These are phyloP conservation scores for Drosophila maculinotata DNA, from an alignment of 2,888 invertebrate species.

Conservation along the genomic window DNA sequence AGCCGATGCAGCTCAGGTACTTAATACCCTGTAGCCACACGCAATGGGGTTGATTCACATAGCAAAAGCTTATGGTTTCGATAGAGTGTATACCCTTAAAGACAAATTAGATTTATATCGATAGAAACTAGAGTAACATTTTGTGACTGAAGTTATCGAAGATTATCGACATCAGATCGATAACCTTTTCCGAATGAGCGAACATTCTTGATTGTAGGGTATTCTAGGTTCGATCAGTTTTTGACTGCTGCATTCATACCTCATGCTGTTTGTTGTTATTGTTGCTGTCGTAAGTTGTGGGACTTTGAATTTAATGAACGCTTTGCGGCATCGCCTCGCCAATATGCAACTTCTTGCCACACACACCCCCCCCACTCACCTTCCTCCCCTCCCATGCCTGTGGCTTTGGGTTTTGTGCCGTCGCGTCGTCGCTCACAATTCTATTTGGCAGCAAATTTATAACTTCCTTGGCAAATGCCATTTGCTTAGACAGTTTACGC, in stretches of 20 bases:
- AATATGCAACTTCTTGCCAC: conserved; percentile 33
- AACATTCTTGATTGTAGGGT: too few relatives aligned
- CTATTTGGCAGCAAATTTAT: conserved; percentile 78
- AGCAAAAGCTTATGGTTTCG: too few relatives aligned
- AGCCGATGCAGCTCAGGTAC: conserved; percentile 34
- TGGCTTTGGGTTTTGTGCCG: conserved; percentile 10
- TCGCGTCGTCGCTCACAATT: conserved; percentile 51
- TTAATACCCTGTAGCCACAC: conserved; percentile 36
- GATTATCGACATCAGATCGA: too few relatives aligned
- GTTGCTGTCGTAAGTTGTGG: conserved; percentile 52
- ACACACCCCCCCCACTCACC: background rate
- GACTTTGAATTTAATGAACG: conserved; percentile 74
- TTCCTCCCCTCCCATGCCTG: background rate
- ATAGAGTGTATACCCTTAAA: too few relatives aligned
- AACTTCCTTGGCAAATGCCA: conserved; percentile 79
- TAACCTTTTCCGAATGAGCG: too few relatives aligned
- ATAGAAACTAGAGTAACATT: background rate
- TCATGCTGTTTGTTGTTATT: conserved; percentile 29
- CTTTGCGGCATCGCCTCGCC: conserved; percentile 50
- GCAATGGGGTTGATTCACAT: background rate
- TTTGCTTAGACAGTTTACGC: conserved; percentile 80
- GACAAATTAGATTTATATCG: background rate
- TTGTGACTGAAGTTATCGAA: too few relatives aligned
- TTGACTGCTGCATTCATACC: conserved; percentile 14
- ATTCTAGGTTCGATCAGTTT: background rate